Evolutionary conservation across 2,113 vertebrate species (phyloP).

Genomic region (Campylorhamphus procurvoides): DNA sequence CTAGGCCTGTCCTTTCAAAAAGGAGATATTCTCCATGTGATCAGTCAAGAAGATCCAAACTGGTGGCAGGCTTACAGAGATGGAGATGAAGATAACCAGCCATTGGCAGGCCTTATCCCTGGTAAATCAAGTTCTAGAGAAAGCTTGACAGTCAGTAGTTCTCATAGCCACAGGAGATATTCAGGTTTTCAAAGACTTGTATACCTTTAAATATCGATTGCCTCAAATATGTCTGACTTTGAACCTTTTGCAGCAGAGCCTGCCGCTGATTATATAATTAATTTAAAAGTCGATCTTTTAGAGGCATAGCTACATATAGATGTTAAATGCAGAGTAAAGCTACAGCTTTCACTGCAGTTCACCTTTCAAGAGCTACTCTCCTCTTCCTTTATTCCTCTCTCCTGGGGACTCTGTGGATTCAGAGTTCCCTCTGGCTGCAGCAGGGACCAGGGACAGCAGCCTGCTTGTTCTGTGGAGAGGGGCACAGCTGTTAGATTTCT

Average conservation of each 20-base stretch:
- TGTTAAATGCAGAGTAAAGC: background rate
- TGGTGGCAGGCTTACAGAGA: conserved; percentile 99
- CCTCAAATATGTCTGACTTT: background rate
- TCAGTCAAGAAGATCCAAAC: conserved; percentile 95
- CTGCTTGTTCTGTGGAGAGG: background rate
- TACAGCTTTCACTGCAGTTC: background rate
- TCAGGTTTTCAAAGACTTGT: background rate
- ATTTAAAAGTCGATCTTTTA: background rate
- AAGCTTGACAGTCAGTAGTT: background rate
- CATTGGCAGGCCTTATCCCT: conserved; percentile 93
- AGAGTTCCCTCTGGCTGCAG: conserved; percentile 37
- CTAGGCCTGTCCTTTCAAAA: conserved; percentile 93
- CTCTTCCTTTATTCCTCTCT: background rate
- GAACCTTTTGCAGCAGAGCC: background rate
- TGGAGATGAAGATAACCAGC: conserved; percentile 94
- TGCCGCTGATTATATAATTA: background rate
- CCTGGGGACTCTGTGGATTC: background rate
- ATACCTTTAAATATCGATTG: background rate
- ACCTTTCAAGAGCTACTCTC: background rate
- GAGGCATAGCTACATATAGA: background rate
- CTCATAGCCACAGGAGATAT: background rate
- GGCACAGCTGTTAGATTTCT: background rate
- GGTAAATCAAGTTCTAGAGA: conserved; percentile 71
- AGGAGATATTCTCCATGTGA: conserved; percentile 94
- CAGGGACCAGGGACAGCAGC: background rate